Percentiles rank a stretch among this genome's conserved stretches.
Conservation (phyloP, 2,888 invertebrate species). For the Conomelus anceps region DNA sequence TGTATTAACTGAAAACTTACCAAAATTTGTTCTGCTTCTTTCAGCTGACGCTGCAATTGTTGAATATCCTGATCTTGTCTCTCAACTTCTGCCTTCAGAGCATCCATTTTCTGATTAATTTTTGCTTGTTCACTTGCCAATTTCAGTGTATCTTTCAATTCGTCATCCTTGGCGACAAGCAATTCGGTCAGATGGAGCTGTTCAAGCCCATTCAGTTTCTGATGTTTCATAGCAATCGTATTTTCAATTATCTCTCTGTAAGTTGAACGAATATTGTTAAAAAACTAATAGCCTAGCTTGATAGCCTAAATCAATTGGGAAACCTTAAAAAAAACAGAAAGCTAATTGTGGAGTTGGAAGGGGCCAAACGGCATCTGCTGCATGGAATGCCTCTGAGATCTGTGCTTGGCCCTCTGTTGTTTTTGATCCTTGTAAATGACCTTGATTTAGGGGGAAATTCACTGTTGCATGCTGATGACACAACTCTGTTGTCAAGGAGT, state of each 20-base stretch:
- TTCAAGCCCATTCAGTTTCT: conserved; percentile 72
- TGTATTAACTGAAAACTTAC: conserved; percentile 38
- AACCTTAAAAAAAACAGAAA: too few species aligned
- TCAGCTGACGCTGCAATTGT: conserved; percentile 82
- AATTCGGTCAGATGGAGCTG: conserved; percentile 80
- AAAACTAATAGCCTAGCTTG: too few species aligned
- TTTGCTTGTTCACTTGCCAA: conserved; percentile 85
- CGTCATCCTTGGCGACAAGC: conserved; percentile 80
- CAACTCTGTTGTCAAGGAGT: too few species aligned
- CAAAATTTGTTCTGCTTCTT: conserved; percentile 91
- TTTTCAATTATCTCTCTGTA: conserved; percentile 88
- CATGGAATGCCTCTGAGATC: too few species aligned
- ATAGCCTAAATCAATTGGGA: too few species aligned
- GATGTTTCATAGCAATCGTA: conserved; percentile 79
- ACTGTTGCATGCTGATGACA: too few species aligned
- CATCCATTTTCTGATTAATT: conserved; percentile 85
- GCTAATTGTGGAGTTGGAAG: too few species aligned
- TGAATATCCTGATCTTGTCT: conserved; percentile 88
- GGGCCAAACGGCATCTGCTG: too few species aligned
- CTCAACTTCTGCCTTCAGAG: conserved; percentile 80
- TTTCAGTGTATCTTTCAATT: conserved; percentile 75
- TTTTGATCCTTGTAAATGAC: too few species aligned
- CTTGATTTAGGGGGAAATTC: too few species aligned
- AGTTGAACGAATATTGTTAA: conserved; percentile 30
- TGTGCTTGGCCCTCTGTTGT: too few species aligned